These are phyloP conservation scores for Agrotis puta DNA, from an alignment of 2,888 invertebrate species.

Conservation along the genomic window DNA sequence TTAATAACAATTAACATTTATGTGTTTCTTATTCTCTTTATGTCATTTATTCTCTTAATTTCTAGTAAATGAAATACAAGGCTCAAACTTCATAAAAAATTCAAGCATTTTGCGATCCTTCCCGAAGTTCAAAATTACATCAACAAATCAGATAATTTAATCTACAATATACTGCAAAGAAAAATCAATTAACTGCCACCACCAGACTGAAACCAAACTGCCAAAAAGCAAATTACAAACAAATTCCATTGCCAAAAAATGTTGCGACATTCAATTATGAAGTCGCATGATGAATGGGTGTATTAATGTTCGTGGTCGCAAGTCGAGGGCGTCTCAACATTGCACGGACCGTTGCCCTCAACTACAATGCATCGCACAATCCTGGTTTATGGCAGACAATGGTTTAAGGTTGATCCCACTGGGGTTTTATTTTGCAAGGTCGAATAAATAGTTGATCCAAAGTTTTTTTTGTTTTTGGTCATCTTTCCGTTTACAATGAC, in stretches of 20 bases:
- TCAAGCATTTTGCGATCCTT: not conserved
- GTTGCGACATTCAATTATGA: conserved; percentile 61
- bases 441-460: conserved; percentile 1
- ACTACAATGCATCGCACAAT: conserved; percentile 53
- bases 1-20: no score
- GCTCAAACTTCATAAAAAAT: not conserved
- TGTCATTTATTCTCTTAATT: no score
- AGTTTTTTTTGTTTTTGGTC: not conserved
- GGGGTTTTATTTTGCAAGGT: not conserved
- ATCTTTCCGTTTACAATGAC: not conserved
- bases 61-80: no score
- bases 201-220: conserved; percentile 33
- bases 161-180: not conserved
- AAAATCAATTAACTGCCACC: conserved; percentile 15
- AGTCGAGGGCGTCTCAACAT: conserved; percentile 62
- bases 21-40: no score
- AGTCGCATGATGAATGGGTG: conserved; percentile 62
- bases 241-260: conserved; percentile 57
- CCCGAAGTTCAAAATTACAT: not conserved
- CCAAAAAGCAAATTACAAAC: conserved; percentile 52
- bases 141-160: not conserved
- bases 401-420: conserved; percentile 41
- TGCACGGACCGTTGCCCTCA: conserved; percentile 58
- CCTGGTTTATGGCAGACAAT: conserved; percentile 61
- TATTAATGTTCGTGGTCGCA: conserved; percentile 52